Base-by-base conservation (phyloP, 2,797 vertebrate species). In the Hydrolagus colliei region DNA sequence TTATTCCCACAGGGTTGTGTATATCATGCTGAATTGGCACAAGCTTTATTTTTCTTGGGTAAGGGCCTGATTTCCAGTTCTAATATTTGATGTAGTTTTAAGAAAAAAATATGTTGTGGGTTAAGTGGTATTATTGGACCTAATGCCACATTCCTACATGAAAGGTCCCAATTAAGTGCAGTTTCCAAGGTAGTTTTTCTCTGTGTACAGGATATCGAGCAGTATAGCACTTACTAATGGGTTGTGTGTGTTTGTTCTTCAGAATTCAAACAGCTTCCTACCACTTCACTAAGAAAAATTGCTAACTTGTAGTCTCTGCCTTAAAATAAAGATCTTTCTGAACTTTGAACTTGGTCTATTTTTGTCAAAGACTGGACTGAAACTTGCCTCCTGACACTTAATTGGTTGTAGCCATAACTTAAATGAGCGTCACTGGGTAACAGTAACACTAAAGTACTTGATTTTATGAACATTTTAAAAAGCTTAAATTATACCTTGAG, bases 1-100 rank as follows among this genome's bases (percentile, higher is more conserved):
- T 71, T 84, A 84, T 84, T 71, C 79, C 79, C 79, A 71, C 27
- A 84, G 79, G 79, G 41, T 67, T 84, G 79, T 10, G 41, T 10
- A 71, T 68, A 68, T 71, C 79, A 84, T 41, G 79, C 32, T 41
- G 14, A 32, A 84, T 20, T 52, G 79, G 79, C 52, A 16, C 9
- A 84, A 67, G 14, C 27, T 71, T 84, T 71, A 52, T 84, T 84
- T 52, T 84, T 84, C 65, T 84, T 84, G 52, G 16, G 65, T n/a
- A 71, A 71, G 65, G 32, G 32, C 14, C 71, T 71, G 65, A 84
- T 71, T 84, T 84, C 65, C 32, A 68, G 65, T 67, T 80, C 62
- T 84, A 71, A 71, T 71, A 84, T n/a, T 84, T 71, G n/a, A 84
- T 41, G 65, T 52, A 41, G 67, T 71, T 84, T 52, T 11, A 18